Conservation (phyloP, 1,140 invertebrate genomes). For the Trachelipus rathkii region DNA sequence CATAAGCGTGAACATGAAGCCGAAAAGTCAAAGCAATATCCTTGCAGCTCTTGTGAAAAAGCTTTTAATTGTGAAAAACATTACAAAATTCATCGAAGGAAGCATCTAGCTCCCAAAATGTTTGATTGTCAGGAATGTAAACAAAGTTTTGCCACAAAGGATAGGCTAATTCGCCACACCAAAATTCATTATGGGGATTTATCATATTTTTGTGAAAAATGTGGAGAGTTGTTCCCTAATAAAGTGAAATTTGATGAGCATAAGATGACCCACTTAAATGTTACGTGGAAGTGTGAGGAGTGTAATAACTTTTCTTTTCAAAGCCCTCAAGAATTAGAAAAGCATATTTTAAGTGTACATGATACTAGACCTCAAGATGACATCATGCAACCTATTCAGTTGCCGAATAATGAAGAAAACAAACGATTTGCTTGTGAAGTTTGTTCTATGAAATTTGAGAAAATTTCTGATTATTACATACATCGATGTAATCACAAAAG, state of each 20-base stretch:
- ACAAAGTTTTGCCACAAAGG: slow-evolving; percentile 46
- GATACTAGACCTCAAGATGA: not conserved
- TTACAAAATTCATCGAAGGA: slow-evolving; percentile 48
- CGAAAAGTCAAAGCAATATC: slow-evolving; percentile 65
- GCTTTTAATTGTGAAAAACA: slow-evolving; percentile 72
- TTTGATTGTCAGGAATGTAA: slow-evolving; percentile 56
- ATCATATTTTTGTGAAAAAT: slow-evolving; percentile 48
- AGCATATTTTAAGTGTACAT: slow-evolving; percentile 8
- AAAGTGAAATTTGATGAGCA: slow-evolving; percentile 47
- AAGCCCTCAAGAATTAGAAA: not conserved
- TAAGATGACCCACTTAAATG: slow-evolving; percentile 41
- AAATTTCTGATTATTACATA: not conserved
- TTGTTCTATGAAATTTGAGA: slow-evolving; percentile 3
- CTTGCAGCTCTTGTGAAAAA: slow-evolving; percentile 83
- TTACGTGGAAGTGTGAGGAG: not conserved
- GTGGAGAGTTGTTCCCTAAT: slow-evolving; percentile 47
- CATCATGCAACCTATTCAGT: not conserved
- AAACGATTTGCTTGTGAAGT: not conserved
- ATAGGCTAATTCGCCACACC: slow-evolving; percentile 38
- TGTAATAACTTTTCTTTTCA: not conserved
- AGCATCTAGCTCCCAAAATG: slow-evolving; percentile 56
- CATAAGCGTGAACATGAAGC: slow-evolving; percentile 71
- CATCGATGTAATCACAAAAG: not conserved
- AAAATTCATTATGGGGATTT: slow-evolving; percentile 48
- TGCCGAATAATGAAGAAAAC: not conserved